Percentiles rank a stretch among this genome's conserved stretches.
phyloP scores from a whole-genome alignment of 2,797 vertebrate species.

The Chaenodraco wilsoni region DNA sequence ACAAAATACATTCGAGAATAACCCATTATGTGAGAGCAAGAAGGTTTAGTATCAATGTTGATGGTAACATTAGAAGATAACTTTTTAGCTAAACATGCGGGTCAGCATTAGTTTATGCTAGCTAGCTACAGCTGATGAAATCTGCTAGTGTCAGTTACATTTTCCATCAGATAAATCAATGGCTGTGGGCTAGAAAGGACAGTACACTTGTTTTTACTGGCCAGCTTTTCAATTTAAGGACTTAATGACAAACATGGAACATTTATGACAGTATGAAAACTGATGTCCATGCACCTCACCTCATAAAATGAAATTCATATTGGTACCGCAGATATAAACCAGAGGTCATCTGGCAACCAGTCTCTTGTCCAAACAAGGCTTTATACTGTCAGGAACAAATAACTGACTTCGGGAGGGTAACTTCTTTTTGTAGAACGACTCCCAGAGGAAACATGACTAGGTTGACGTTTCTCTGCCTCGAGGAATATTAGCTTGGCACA shows the following conservation, averaged over 20 bases:
- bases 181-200: background rate
- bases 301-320: constrained; percentile 20
- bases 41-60: too few relatives aligned
- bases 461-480: constrained; percentile 5
- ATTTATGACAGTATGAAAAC: constrained; percentile 11
- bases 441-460: constrained; percentile 29
- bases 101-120: background rate
- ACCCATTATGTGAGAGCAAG: too few relatives aligned
- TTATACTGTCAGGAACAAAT: constrained; percentile 27
- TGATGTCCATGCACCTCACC: constrained; percentile 30
- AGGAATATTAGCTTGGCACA: constrained; percentile 13
- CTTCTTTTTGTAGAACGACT: background rate
- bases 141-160: too few relatives aligned
- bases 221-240: constrained; percentile 12
- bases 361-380: constrained; percentile 22
- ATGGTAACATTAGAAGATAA: too few relatives aligned
- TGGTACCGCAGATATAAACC: constrained; percentile 26
- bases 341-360: constrained; percentile 36
- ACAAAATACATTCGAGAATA: too few relatives aligned
- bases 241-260: constrained; percentile 16
- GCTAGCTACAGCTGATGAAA: background rate
- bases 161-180: background rate
- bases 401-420: constrained; percentile 6
- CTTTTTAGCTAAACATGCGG: too few relatives aligned
- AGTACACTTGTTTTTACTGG: background rate